Evolutionary conservation across 2,888 invertebrate species (phyloP).

Genomic region (Lasioglossum calceatum): DNA sequence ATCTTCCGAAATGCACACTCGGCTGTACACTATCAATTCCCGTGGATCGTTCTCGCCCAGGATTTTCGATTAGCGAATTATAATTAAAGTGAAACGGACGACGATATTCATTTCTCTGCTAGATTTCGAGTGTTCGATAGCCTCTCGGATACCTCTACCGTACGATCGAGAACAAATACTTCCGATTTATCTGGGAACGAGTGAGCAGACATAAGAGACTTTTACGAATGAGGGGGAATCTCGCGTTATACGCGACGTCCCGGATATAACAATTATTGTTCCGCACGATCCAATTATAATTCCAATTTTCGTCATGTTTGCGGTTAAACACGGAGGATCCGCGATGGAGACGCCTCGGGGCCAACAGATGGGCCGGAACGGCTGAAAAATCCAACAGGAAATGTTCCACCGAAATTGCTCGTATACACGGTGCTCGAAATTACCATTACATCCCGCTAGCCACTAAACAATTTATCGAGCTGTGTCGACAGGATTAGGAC

Average conservation of each 20-base stretch:
- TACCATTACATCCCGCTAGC: neutral
- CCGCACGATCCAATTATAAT: constrained; percentile 66
- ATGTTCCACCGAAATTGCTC: neutral
- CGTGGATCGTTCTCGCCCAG: neutral
- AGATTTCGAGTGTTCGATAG: neutral
- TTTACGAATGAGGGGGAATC: constrained; percentile 22
- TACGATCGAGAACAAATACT: neutral
- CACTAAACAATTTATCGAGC: neutral
- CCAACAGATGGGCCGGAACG: neutral
- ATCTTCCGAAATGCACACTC: neutral
- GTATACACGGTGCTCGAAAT: neutral
- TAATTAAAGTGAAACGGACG: constrained; percentile 38
- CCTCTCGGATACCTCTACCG: neutral
- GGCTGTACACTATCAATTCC: neutral
- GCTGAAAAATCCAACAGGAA: constrained; percentile 13
- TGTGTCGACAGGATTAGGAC: neutral
- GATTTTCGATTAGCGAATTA: constrained; percentile 30
- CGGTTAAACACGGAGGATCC: constrained; percentile 44
- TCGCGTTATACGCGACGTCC: constrained; percentile 17
- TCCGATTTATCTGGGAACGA: constrained; percentile 25
- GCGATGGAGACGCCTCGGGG: neutral
- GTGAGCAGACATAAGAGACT: neutral
- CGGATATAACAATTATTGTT: constrained; percentile 48
- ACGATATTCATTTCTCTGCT: constrained; percentile 17
- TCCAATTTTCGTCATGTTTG: constrained; percentile 62